Percentiles rank a stretch among this genome's conserved stretches.
Evolutionary conservation across 1,140 invertebrate genomes (phyloP).

Genomic region (Laupala kohalensis): DNA sequence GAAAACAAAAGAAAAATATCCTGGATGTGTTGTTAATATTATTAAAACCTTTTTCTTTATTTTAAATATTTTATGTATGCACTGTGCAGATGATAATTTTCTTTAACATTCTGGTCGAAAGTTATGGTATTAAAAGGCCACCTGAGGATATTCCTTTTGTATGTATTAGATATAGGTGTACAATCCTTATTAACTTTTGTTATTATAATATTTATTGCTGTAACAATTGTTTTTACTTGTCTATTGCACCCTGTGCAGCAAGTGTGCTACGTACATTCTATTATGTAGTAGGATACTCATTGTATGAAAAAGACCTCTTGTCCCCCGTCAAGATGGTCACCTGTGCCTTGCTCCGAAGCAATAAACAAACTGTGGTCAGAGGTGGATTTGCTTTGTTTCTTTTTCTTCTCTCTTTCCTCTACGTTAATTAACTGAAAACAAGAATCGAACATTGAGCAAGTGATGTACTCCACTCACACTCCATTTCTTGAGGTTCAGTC

Average conservation of each 20-base stretch:
- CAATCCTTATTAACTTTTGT: not conserved
- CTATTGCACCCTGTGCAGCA: not conserved
- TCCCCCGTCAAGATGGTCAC: not conserved
- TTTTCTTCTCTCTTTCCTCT: too few species aligned
- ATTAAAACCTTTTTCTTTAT: too few species aligned
- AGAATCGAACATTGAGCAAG: too few species aligned
- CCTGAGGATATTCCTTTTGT: not conserved
- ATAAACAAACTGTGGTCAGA: not conserved
- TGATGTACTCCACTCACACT: too few species aligned
- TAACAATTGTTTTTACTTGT: not conserved
- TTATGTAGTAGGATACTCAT: not conserved
- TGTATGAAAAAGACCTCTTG: not conserved
- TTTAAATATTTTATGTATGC: too few species aligned
- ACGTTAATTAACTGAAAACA: too few species aligned
- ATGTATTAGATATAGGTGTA: not conserved
- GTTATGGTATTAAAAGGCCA: not conserved
- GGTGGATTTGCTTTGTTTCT: too few species aligned
- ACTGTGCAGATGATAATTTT: too few species aligned
- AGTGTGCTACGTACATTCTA: not conserved
- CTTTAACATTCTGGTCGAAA: not conserved
- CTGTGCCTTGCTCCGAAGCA: not conserved
- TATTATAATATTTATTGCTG: not conserved
- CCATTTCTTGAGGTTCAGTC: too few species aligned
- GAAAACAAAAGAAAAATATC: too few species aligned
- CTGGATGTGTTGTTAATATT: too few species aligned